Conservation (phyloP, 2,113 vertebrate species). For the Pseudorectes ferrugineus region DNA sequence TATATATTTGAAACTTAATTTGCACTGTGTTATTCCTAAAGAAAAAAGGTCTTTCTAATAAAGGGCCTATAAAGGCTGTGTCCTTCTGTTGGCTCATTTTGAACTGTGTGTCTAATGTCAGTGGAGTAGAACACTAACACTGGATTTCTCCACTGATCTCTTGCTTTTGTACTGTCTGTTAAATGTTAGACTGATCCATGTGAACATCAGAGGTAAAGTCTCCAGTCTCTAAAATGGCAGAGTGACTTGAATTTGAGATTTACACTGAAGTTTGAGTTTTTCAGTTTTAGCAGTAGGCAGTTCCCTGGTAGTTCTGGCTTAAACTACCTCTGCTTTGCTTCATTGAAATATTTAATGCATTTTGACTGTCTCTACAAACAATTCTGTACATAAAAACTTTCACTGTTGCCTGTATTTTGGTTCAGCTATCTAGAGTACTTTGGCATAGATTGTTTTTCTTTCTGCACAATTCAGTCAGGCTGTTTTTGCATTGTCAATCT, state of each 20-base stretch:
- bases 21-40: background rate
- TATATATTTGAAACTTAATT: background rate
- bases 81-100: background rate
- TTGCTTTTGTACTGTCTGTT: background rate
- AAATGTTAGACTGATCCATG: background rate
- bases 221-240: background rate
- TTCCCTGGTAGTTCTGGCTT: background rate
- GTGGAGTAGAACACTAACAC: background rate
- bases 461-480: background rate
- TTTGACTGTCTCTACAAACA: background rate
- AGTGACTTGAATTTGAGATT: background rate
- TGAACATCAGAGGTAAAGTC: background rate
- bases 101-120: background rate
- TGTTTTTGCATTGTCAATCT: background rate
- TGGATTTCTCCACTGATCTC: background rate
- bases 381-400: background rate
- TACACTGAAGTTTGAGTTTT: background rate
- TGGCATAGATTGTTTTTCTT: background rate
- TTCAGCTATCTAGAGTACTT: background rate
- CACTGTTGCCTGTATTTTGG: background rate
- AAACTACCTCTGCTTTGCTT: background rate
- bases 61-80: background rate
- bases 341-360: background rate
- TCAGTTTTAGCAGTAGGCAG: background rate
- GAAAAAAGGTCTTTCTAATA: background rate